A percentile compares a stretch with the other conserved stretches of the same genome.
Evolutionary conservation across 2,888 invertebrate genomes (phyloP).

Genomic region (Drosophila yooni): DNA sequence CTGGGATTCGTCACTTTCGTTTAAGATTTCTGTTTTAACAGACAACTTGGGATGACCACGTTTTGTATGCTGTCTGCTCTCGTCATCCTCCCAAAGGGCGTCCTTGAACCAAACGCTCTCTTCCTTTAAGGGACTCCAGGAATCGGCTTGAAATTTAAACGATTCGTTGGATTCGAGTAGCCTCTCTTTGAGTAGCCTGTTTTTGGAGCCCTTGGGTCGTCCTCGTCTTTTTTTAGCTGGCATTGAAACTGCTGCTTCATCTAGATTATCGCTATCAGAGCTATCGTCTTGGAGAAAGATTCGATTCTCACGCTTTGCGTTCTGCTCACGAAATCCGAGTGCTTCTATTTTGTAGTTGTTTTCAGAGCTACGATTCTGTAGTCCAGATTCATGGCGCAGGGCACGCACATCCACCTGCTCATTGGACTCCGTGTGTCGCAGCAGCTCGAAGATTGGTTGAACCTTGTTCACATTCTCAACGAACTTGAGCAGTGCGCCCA

Average conservation of each 20-base stretch:
- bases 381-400: constrained; percentile 53
- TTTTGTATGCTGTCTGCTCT: background rate
- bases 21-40: background rate
- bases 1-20: background rate
- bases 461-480: constrained; percentile 56
- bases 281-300: background rate
- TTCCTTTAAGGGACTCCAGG: background rate
- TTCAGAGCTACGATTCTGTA: background rate
- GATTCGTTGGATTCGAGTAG: background rate
- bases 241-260: background rate
- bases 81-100: background rate
- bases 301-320: background rate
- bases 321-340: background rate
- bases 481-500: constrained; percentile 39
- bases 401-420: constrained; percentile 41
- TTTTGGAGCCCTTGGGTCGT: constrained; percentile 23
- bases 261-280: background rate
- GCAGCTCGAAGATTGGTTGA: constrained; percentile 62
- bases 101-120: constrained; percentile 22
- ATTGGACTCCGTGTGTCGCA: constrained; percentile 53
- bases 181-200: background rate
- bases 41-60: constrained; percentile 11
- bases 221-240: constrained; percentile 26
- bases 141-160: background rate
- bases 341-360: background rate